Evolutionary conservation across 2,113 vertebrate species (phyloP), one percentile per base, ranked within the genome.

Genomic region (Odobenus rosmarus): DNA sequence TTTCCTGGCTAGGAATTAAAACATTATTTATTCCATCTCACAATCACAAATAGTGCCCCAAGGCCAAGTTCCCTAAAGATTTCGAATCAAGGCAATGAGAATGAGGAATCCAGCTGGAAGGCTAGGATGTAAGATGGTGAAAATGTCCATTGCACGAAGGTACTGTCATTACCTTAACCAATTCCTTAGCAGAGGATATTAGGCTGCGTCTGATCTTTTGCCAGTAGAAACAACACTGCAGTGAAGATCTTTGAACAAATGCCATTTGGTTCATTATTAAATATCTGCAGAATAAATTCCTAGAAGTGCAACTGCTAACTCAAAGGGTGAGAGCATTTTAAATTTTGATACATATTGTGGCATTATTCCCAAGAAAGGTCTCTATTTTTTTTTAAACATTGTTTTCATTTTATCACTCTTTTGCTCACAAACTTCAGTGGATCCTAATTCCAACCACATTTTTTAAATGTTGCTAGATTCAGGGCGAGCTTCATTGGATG

Each of bases 1-100:
- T 91, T 95, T 88, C 62, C 67, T 26, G 61, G n/a, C 15, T 83
- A 95, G 59, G 53, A 96, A 82, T 89, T 64, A 93, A 93, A 69
- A 55, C 10, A 51, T 91, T 88, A 64, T 82, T 86, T 90, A 93
- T 93, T 85, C 26, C 67, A 72, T 57, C 61, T 91, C 42, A 64
- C 10, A 85, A 36, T 79, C 67, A 81, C 26, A 87, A 69, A 26
- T 33, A 90, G 53, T 87, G 21, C 23, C 39, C 26, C 11, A 80
- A 67, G 8, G 61, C 55, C 72, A 80, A 26, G 26, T 87, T 95
- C 83, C 42, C n/a, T 74, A 53, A 92, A 76, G 53, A 67, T 80
- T 90, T 83, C 55, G 42, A 93, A 76, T 72, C 67, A 62, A 91
- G 24, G n/a, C 46, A 67, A 67, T 19, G 46, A 14, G 67, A 87